phyloP scores from a whole-genome alignment of 2,113 vertebrate genomes.

The Ptyas mucosa region DNA sequence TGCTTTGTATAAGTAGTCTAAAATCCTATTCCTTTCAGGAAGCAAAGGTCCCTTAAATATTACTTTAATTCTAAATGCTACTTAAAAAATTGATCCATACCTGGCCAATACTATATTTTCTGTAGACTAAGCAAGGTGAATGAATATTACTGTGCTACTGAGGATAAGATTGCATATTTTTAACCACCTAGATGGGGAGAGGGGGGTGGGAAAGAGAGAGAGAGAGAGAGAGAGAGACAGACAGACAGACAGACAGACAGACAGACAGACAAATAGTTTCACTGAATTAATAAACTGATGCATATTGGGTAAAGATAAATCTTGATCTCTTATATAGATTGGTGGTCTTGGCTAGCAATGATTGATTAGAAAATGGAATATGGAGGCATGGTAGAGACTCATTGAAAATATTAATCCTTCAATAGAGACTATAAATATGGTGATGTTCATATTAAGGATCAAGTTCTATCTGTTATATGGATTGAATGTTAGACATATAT shows the following conservation, averaged over 20 bases:
- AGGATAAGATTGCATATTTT: neutral
- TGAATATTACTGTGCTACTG: neutral
- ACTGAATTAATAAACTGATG: neutral
- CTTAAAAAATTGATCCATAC: neutral
- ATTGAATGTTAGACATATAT: neutral
- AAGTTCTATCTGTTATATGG: neutral
- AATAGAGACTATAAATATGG: neutral
- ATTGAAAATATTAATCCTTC: neutral
- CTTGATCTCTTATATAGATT: neutral
- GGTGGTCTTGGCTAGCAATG: neutral
- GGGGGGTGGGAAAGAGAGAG: too few relatives aligned
- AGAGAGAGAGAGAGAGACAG: fast-evolving
- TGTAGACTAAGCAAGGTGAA: neutral
- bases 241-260: fast-evolving
- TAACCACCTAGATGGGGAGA: neutral
- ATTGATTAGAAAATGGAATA: neutral
- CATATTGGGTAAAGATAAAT: neutral
- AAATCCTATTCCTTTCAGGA: neutral
- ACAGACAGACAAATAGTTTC: neutral
- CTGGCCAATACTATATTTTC: neutral
- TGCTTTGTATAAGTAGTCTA: neutral
- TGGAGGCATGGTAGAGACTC: neutral
- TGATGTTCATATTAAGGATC: neutral
- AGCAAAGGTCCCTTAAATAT: neutral
- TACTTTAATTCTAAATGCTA: neutral